Percentiles rank a stretch among this genome's conserved stretches.
Evolutionary conservation across 2,113 vertebrate genomes (phyloP).

Genomic region (Eudyptes chrysolophus): DNA sequence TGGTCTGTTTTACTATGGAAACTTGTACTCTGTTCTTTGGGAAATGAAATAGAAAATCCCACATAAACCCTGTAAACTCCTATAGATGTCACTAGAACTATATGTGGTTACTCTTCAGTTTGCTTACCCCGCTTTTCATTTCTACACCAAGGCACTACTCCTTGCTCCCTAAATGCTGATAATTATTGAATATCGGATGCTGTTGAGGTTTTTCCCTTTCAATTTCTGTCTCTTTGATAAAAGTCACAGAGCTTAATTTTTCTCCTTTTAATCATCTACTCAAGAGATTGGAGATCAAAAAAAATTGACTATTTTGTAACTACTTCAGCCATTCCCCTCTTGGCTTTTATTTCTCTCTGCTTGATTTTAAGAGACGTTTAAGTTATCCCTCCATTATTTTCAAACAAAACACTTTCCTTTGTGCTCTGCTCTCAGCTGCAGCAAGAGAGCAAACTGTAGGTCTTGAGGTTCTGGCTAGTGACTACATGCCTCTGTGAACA

Average conservation of each 20-base stretch:
- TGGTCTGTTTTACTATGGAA: background rate
- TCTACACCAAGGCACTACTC: background rate
- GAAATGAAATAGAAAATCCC: background rate
- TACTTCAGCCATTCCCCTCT: background rate
- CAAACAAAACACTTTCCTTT: background rate
- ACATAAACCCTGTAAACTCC: background rate
- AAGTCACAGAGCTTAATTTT: background rate
- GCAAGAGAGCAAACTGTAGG: background rate
- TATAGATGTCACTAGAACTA: background rate
- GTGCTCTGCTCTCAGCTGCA: background rate
- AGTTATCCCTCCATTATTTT: background rate
- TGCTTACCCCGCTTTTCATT: background rate
- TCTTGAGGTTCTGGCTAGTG: background rate
- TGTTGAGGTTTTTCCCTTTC: background rate
- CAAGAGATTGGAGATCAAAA: background rate
- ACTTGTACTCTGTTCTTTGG: background rate
- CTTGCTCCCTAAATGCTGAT: background rate
- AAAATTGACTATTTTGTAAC: background rate
- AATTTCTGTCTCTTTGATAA: background rate
- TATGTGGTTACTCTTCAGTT: background rate
- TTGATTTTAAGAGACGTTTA: background rate
- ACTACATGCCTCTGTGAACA: background rate
- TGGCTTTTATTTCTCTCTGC: background rate
- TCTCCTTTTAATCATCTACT: background rate
- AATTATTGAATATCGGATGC: background rate